Base-by-base conservation (phyloP, 1,140 invertebrate species). In the Thaumetopoea pityocampa region DNA sequence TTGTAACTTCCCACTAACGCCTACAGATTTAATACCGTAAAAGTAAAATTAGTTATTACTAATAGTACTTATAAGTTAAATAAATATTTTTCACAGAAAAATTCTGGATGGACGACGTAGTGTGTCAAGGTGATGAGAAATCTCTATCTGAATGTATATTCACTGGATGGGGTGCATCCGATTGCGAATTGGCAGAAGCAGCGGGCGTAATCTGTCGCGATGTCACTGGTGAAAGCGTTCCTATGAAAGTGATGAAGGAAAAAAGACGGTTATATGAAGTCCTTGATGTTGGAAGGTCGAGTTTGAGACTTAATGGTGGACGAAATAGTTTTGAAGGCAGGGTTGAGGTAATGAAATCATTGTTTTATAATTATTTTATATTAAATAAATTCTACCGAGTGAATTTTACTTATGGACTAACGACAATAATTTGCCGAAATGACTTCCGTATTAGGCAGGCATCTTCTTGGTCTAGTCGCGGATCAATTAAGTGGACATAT, bases 31-130 rank as follows among this genome's bases (percentile, higher is more conserved):
- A n/a, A n/a, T n/a, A n/a, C n/a, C n/a, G n/a, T n/a, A n/a, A n/a
- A n/a, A n/a, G n/a, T n/a, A n/a, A n/a, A n/a, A n/a, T n/a, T n/a
- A n/a, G n/a, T n/a, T n/a, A n/a, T n/a, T n/a, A n/a, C n/a, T n/a
- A n/a, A n/a, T n/a, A n/a, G n/a, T n/a, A n/a, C n/a, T n/a, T n/a
- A n/a, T n/a, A n/a, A n/a, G n/a, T n/a, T n/a, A n/a, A n/a, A n/a
- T n/a, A n/a, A n/a, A 10, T 17, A 16, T 49, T 43, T 24, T 35
- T 68, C 65, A 32, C 50, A 94, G 93, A 88, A 55, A 90, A 88
- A 54, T 95, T 90, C 55, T 96, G 94, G 93, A 92, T 98, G 91
- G 95, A 97, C 67, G 95, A 97, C 72, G 72, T 97, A 3, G 91
- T 90, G 43, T 98, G 96, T 72, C 87, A 91, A 57, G 96, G 96